Evolutionary conservation across 2,888 invertebrate species (phyloP).

Genomic region (Trachelus tabidus): DNA sequence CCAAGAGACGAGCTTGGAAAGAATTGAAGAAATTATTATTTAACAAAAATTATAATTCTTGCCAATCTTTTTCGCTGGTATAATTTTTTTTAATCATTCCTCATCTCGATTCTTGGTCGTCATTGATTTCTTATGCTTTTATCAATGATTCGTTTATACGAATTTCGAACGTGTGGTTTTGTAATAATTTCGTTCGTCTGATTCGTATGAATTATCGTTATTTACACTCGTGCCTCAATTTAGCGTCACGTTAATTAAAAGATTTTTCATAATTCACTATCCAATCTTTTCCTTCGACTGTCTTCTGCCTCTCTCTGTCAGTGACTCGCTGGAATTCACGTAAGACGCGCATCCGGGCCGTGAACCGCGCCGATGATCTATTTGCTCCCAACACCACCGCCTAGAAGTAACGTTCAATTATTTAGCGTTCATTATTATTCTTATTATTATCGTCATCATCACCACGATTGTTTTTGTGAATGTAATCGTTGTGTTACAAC

Average conservation of each 20-base stretch:
- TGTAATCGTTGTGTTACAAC: slow-evolving; percentile 67
- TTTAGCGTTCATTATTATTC: slow-evolving; percentile 50
- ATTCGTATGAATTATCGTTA: not conserved
- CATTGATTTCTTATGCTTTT: not conserved
- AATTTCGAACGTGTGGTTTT: not conserved
- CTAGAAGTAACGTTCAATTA: slow-evolving; percentile 62
- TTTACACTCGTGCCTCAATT: not conserved
- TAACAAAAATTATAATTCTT: not conserved
- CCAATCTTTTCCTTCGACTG: not conserved
- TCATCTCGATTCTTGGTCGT: not conserved
- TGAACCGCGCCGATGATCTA: slow-evolving; percentile 46
- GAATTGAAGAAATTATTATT: not conserved
- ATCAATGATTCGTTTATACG: not conserved
- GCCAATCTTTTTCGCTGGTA: not conserved
- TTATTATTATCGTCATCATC: slow-evolving; percentile 40
- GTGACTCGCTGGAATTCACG: not conserved
- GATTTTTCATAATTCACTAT: not conserved
- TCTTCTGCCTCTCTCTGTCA: not conserved
- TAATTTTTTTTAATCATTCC: not conserved
- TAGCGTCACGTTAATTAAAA: not conserved
- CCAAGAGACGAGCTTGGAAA: not conserved
- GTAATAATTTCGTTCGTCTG: not conserved
- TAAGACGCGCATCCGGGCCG: not conserved
- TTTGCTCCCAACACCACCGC: slow-evolving; percentile 64
- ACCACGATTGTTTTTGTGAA: slow-evolving; percentile 62